Evolutionary conservation across 92 coral and sea anemone genomes (phyloP), one percentile per base, ranked within the genome.

Genomic region (Porites divaricata): DNA sequence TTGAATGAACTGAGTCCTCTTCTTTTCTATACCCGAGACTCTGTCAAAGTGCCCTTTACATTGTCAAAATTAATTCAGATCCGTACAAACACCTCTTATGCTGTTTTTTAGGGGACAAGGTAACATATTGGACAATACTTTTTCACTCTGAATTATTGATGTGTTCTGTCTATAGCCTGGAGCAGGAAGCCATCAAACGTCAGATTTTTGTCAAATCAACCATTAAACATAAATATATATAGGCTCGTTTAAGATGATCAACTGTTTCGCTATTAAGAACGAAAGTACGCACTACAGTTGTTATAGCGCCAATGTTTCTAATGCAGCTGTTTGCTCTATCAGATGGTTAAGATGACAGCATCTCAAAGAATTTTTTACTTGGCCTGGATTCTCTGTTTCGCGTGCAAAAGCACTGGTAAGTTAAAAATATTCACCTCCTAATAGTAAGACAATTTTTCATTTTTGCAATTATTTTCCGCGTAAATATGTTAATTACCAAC

Each of bases 301-400:
- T 61, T 7, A 7, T 61, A 16, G 17, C 20, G 0, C n/a, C 8
- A 61, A 61, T n/a, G 45, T 35, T 35, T 35, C 45, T 35, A 35
- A 4, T 67, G 28, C 15, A 67, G 12, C 45, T 70, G 73, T 76
- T 76, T 17, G 21, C 45, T 15, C 16, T 6, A 25, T 0, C 69
- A 80, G 85, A 70, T 16, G 16, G 13, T 21, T 4, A 13, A 8
- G 63, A 56, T 23, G 76, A 22, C 23, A 71, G 57, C 45, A 23
- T 22, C 52, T 57, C 67, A 35, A 16, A 65, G 62, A 65, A 2
- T 23, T 35, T 45, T 25, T 14, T 12, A 69, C 15, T 9, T 35
- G 23, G 57, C 21, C 20, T 80, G 75, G 76, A n/a, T 68, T 13
- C 26, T 80, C 48, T 69, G 41, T 67, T 8, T 80, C 24, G 2